Evolutionary conservation across 2,888 invertebrate species (phyloP), one percentile per base, ranked within the genome.

Genomic region (Crepidodera aurea): DNA sequence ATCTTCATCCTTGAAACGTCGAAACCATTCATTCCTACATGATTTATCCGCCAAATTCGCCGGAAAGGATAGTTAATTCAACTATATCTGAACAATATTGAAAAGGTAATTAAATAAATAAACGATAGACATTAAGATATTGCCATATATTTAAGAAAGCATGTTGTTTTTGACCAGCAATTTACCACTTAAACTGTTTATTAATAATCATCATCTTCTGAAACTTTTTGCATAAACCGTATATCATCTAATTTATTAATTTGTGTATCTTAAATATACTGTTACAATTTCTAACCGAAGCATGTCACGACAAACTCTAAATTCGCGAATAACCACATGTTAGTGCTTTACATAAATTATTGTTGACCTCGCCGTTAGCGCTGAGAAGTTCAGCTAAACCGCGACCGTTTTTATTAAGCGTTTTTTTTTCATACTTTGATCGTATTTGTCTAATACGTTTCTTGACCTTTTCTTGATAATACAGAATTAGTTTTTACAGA

Each of bases 391-490:
- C 39, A 39, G 16, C 13, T 13, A 16, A 39, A 39, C 15, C 39
- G 12, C 39, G 39, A 15, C 39, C 25, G 25, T 25, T 39, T 39
- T 15, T 15, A 39, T 39, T 39, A 12, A 10, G 39, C 1, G n/a
- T n/a, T n/a, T 39, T 39, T 39, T 39, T 37, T 37, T 39, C 39
- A 7, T 7, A 13, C 15, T 39, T 16, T 39, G 13, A 39, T 39
- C 39, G 13, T 39, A 39, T 39, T 39, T 39, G 39, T 13, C 13
- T 39, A 39, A 39, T 39, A 39, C 39, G 39, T 39, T 39, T 39
- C 39, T 39, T 39, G 39, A 39, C 39, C 39, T 39, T 39, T 39
- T 39, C 39, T 7, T 39, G 12, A 39, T 39, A 39, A 16, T 16
- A 39, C 15, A 10, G 39, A 16, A 13, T 39, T 15, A 7, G 16